Evolutionary conservation across 2,113 vertebrate species (phyloP).

Genomic region (Machaerirhynchus nigripectus): DNA sequence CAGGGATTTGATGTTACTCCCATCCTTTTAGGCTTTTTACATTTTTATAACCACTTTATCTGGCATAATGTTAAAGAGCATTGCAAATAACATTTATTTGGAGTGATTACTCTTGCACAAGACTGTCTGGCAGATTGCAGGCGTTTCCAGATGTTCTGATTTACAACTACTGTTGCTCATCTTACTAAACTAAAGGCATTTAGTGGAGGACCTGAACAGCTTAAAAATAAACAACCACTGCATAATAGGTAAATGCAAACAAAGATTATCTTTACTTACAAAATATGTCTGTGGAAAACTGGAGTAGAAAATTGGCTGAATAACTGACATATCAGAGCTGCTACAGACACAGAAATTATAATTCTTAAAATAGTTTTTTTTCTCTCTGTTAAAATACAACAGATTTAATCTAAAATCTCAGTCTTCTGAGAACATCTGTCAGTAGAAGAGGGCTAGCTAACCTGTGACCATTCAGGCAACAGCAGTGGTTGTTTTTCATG

Average conservation of each 20-base stretch:
- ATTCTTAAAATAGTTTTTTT: background rate
- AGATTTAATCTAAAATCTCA: background rate
- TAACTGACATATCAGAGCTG: background rate
- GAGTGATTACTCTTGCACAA: background rate
- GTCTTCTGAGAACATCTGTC: background rate
- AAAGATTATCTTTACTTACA: background rate
- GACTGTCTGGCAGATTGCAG: background rate
- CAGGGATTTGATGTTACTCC: background rate
- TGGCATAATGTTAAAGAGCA: background rate
- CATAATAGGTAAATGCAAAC: background rate
- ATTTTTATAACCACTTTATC: background rate
- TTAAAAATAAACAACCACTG: background rate
- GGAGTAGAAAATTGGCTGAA: background rate
- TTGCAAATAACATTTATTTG: background rate
- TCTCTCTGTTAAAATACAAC: background rate
- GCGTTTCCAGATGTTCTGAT: slow-evolving; percentile 24
- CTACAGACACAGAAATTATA: background rate
- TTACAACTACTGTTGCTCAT: background rate
- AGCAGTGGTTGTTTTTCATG: background rate
- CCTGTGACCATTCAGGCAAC: background rate
- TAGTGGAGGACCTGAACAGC: background rate
- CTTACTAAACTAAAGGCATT: background rate
- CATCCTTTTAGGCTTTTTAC: background rate
- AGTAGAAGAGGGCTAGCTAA: background rate
- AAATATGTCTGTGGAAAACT: background rate